phyloP scores from a whole-genome alignment of 2,113 vertebrate species.

The Phalacrocorax brasilianus region DNA sequence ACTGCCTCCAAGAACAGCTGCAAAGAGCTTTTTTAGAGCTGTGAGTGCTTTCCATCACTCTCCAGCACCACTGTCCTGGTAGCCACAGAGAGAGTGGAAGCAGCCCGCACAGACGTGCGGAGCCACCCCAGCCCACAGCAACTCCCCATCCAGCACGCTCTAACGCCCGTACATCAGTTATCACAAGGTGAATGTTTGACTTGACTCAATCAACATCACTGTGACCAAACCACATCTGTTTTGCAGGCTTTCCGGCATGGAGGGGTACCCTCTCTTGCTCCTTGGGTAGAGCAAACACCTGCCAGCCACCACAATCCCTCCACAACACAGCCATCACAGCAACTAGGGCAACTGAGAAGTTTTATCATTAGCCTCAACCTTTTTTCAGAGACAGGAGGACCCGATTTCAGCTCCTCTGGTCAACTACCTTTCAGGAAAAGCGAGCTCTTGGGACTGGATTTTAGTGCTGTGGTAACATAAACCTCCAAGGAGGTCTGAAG shows the following conservation, averaged over 20 bases:
- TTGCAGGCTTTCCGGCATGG: background rate
- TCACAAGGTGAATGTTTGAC: background rate
- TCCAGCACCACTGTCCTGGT: background rate
- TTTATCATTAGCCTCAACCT: background rate
- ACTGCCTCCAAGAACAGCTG: background rate
- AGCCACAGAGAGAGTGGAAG: background rate
- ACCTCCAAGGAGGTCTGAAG: background rate
- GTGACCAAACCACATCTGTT: background rate
- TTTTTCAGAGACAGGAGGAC: background rate
- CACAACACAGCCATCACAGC: background rate
- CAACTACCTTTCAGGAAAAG: accelerated
- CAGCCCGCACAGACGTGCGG: background rate
- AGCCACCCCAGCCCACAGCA: background rate
- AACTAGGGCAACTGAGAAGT: background rate
- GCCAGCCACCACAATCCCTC: background rate
- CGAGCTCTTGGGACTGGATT: background rate
- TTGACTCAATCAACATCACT: background rate
- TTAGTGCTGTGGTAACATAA: background rate
- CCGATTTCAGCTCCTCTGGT: background rate
- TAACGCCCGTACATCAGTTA: accelerated
- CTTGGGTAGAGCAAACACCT: background rate
- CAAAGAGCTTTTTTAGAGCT: background rate
- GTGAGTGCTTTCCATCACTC: background rate
- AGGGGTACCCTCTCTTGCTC: background rate
- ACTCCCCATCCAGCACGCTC: accelerated